A percentile compares a stretch with the other conserved stretches of the same genome.
Conservation (phyloP, 2,113 vertebrate genomes). For the Pycnonotus jocosus region DNA sequence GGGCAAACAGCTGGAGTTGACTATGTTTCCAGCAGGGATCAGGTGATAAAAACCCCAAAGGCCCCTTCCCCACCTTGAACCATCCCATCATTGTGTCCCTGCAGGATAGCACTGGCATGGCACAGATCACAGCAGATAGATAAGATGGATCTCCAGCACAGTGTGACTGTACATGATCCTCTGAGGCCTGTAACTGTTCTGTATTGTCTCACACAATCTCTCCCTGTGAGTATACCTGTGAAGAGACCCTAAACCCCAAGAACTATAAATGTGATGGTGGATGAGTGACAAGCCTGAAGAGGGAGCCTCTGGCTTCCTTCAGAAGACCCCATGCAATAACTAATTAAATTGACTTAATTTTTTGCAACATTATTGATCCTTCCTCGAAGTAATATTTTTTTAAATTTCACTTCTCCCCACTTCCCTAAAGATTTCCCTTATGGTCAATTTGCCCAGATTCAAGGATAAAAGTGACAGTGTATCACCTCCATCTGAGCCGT, state of each 20-base stretch:
- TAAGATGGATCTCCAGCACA: fast-evolving
- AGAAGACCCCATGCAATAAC: not conserved
- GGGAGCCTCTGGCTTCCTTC: not conserved
- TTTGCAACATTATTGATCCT: not conserved
- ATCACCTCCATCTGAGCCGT: not conserved
- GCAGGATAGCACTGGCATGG: not conserved
- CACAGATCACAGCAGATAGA: not conserved
- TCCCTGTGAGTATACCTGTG: too few relatives aligned
- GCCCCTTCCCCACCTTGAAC: not conserved
- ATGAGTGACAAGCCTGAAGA: not conserved
- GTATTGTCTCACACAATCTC: not conserved
- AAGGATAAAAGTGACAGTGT: not conserved
- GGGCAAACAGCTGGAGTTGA: not conserved
- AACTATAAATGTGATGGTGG: not conserved
- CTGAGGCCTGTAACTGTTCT: not conserved
- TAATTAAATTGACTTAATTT: not conserved
- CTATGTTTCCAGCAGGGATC: not conserved
- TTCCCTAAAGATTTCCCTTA: not conserved
- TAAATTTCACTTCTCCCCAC: not conserved
- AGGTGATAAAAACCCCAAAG: fast-evolving
- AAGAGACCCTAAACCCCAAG: not conserved
- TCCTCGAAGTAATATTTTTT: not conserved
- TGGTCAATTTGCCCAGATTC: not conserved
- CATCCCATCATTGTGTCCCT: not conserved
- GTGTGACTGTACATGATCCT: not conserved